Base-by-base conservation (phyloP, 2,888 invertebrate species). In the Linnaemya tessellans region DNA sequence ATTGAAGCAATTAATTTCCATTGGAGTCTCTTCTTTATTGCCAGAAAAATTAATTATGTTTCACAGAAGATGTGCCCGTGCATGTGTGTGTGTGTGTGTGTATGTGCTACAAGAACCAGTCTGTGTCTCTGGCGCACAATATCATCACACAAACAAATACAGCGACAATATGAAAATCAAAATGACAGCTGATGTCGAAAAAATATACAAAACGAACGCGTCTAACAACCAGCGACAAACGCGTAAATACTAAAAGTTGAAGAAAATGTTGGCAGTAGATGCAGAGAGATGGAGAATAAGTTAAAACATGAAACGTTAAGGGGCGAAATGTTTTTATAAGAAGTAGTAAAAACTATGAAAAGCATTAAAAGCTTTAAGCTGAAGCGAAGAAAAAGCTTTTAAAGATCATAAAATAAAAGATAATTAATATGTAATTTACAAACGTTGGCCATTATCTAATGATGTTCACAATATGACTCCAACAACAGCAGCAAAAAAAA, bases 101-200 rank as follows among this genome's bases (percentile, higher is more conserved):
- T 51, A 18, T 15, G 46, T 46, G 13, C n/a, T 18, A 8, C 20
- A 51, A 51, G 51, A 18, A 68, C 68, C 3, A 46, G 13, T 80
- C 46, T 56, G 20, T 8, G 41, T 38, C 43, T 68, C 51, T 43
- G 11, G 4, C 13, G 25, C 43, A 58, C 18, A 15, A 49, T 20
- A 15, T 7, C 18, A 15, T 7, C 18, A 9, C 49, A 68, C 15
- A 62, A 30, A 68, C 30, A 22, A 56, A 30, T 30, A 30, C 15
- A 43, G 20, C n/a, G n/a, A 46, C 25, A 8, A 54, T 68, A 78
- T 18, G 70, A 56, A 41, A 30, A 73, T 25, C 54, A 64, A 65
- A 68, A 67, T 77, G 77, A 80, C 79, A 79, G 79, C 70, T 82
- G 82, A 84, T 78, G 74, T 78, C 78, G 79, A 70, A 64, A 70